A percentile compares a stretch with the other conserved stretches of the same genome.
Evolutionary conservation across 2,113 vertebrate genomes (phyloP).

Genomic region (Junco hyemalis): DNA sequence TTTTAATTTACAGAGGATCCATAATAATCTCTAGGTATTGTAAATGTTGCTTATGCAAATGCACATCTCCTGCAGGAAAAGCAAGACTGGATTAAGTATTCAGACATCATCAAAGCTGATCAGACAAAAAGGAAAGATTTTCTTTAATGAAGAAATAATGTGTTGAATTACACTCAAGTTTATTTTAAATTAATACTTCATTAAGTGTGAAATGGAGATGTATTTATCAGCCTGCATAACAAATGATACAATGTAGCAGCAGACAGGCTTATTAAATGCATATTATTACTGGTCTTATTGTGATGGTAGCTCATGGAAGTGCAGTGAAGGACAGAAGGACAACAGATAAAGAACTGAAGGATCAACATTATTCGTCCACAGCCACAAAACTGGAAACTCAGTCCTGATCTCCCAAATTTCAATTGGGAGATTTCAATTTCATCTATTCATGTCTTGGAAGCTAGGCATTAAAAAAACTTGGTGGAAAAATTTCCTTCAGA

Average conservation of each 20-base stretch:
- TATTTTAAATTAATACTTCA: slow-evolving; percentile 10
- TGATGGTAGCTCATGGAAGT: no score
- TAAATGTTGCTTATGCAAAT: neutral
- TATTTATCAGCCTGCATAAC: neutral
- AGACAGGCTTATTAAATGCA: neutral
- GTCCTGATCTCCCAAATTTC: neutral
- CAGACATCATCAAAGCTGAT: neutral
- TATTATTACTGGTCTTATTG: neutral
- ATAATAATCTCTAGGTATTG: neutral
- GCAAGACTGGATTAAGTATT: neutral
- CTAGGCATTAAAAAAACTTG: neutral
- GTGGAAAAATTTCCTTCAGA: neutral
- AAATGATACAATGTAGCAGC: neutral
- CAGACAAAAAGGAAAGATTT: neutral
- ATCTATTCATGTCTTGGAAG: neutral
- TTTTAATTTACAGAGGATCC: neutral
- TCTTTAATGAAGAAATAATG: neutral
- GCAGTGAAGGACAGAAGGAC: neutral
- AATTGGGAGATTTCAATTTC: neutral
- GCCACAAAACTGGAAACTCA: neutral
- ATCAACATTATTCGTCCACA: neutral
- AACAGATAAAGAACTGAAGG: neutral
- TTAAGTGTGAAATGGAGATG: neutral
- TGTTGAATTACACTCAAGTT: neutral
- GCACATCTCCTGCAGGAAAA: neutral